A percentile compares a stretch with the other conserved stretches of the same genome.
Conservation (phyloP, 2,888 invertebrate genomes). For the Theretra japonica region DNA sequence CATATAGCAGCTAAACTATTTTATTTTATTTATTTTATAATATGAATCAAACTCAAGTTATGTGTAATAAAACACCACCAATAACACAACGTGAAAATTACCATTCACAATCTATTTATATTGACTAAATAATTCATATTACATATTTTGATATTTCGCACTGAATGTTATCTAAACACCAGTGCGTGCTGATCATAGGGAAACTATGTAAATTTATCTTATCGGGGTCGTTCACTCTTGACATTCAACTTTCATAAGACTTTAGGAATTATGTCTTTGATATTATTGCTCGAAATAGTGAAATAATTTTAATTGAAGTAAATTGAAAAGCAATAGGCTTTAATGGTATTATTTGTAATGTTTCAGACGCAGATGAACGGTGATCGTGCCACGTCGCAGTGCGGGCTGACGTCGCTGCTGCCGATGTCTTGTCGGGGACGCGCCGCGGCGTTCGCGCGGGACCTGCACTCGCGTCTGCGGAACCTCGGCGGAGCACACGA, state of each 20-base stretch:
- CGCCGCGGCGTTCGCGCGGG: constrained; percentile 92
- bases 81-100: neutral
- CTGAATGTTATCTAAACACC: constrained; percentile 19
- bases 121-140: constrained; percentile 12
- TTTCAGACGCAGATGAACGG: constrained; percentile 84
- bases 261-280: neutral
- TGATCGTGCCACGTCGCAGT: constrained; percentile 84
- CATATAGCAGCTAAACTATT: too few relatives aligned
- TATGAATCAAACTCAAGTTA: neutral
- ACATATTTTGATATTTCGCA: constrained; percentile 24
- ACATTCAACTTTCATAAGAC: constrained; percentile 71
- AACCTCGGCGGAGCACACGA: constrained; percentile 86
- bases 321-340: neutral
- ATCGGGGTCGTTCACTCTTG: constrained; percentile 78
- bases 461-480: constrained; percentile 89
- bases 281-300: neutral
- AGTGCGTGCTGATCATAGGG: constrained; percentile 53
- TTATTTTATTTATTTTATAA: too few relatives aligned
- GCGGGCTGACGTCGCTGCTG: constrained; percentile 88
- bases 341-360: constrained; percentile 39
- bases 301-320: neutral
- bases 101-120: constrained; percentile 1
- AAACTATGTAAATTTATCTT: constrained; percentile 67
- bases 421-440: constrained; percentile 92
- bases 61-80: neutral